phyloP scores from a whole-genome alignment of 2,888 invertebrate species.

The Scelioninae gen. 2 region DNA sequence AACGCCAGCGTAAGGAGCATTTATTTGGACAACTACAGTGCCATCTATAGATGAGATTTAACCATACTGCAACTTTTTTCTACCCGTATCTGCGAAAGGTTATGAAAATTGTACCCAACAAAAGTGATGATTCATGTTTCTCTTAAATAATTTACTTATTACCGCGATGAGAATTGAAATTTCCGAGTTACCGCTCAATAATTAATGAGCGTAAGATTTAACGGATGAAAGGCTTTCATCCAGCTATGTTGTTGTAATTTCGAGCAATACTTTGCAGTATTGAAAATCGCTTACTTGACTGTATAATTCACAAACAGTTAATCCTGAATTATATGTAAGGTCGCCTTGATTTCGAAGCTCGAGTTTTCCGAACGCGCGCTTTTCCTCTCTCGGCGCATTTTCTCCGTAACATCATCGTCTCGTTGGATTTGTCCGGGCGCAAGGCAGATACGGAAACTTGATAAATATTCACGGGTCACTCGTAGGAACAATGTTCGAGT shows the following conservation, averaged over 20 bases:
- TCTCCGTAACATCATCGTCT: slow-evolving; percentile 27
- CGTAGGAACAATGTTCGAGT: slow-evolving; percentile 60
- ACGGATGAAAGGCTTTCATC: too few relatives aligned
- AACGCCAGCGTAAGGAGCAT: too few relatives aligned
- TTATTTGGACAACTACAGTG: too few relatives aligned
- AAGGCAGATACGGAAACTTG: slow-evolving; percentile 55
- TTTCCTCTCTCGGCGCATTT: slow-evolving; percentile 1
- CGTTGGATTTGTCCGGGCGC: slow-evolving; percentile 42
- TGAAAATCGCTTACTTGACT: slow-evolving; percentile 22
- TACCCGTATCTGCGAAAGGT: too few relatives aligned
- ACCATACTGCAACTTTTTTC: too few relatives aligned
- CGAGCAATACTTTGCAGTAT: slow-evolving; percentile 1
- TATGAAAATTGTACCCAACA: too few relatives aligned
- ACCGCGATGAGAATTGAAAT: too few relatives aligned
- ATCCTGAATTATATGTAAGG: slow-evolving; percentile 21
- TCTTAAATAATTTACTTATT: too few relatives aligned
- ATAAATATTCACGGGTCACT: slow-evolving; percentile 64
- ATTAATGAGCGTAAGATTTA: too few relatives aligned
- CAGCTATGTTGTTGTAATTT: slow-evolving; percentile 15
- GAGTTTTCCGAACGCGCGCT: slow-evolving; percentile 21
- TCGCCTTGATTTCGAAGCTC: slow-evolving; percentile 17
- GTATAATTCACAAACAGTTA: slow-evolving; percentile 28
- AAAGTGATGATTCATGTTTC: too few relatives aligned
- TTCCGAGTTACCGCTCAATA: too few relatives aligned
- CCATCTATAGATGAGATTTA: too few relatives aligned